These are phyloP conservation scores for Actinostola sp. DNA, from an alignment of 92 coral and sea anemone genomes.

Conservation along the genomic window DNA sequence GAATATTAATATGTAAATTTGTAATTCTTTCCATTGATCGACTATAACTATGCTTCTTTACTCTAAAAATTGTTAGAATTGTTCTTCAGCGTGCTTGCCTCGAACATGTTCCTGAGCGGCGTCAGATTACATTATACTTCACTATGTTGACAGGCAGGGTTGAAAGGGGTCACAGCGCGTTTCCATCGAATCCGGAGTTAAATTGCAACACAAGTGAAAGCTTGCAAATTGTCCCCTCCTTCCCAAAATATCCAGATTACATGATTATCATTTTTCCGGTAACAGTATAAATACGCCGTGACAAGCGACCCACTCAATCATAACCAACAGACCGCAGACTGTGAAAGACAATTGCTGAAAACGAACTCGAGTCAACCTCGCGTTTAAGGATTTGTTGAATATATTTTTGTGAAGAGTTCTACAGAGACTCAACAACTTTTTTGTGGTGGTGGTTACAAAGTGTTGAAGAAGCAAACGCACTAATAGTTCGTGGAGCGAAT, in stretches of 20 bases:
- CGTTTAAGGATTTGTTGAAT: no score
- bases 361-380: no score
- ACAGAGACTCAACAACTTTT: not conserved
- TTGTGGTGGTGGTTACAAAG: no score
- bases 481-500: not conserved
- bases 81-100: no score
- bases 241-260: conserved; percentile 58
- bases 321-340: not conserved
- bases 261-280: conserved; percentile 10
- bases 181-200: not conserved
- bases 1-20: no score
- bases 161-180: conserved; percentile 10
- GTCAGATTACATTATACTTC: no score
- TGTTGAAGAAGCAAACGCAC: not conserved
- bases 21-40: no score
- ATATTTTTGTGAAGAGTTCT: not conserved
- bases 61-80: no score
- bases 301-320: not conserved
- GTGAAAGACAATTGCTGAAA: not conserved
- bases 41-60: no score
- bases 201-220: conserved; percentile 11
- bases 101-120: no score
- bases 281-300: conserved; percentile 21
- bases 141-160: not conserved
- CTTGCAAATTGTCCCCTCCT: conserved; percentile 21